Conservation (phyloP, 2,888 invertebrate genomes). For the Eristalis tenax region DNA sequence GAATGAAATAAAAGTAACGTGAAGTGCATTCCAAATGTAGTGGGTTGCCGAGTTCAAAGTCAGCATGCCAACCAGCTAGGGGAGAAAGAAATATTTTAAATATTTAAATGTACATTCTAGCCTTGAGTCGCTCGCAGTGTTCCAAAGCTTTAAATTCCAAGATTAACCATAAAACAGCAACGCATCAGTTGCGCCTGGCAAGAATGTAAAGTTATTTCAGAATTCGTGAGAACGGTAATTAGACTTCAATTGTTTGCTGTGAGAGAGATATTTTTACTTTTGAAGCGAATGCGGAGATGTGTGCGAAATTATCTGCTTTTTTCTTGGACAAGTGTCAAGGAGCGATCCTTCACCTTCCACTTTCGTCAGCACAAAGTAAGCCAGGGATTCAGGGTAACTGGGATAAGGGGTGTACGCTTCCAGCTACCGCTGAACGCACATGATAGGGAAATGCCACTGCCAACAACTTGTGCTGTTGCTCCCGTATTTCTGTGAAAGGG, state of each 20-base stretch:
- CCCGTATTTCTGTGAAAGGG: neutral
- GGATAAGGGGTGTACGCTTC: neutral
- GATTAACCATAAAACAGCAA: constrained; percentile 1
- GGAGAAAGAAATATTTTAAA: constrained; percentile 10
- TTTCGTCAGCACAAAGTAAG: neutral
- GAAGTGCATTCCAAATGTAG: constrained; percentile 13
- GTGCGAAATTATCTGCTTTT: neutral
- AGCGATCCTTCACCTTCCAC: neutral
- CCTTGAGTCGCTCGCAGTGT: neutral
- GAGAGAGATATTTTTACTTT: neutral
- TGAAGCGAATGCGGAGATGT: neutral
- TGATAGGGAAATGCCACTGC: neutral
- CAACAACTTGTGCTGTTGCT: neutral
- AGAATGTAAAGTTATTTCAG: neutral
- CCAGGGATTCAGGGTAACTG: neutral
- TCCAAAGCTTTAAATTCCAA: neutral
- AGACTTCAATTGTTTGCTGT: neutral
- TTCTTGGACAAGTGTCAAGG: neutral
- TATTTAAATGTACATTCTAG: constrained; percentile 16
- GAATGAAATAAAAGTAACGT: constrained; percentile 37
- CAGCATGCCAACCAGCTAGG: neutral
- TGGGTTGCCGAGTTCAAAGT: neutral
- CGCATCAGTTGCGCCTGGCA: constrained; percentile 14
- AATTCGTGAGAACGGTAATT: neutral
- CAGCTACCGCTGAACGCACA: neutral